Evolutionary conservation across 2,113 vertebrate genomes (phyloP).

Genomic region (Paramormyrops kingsleyae): DNA sequence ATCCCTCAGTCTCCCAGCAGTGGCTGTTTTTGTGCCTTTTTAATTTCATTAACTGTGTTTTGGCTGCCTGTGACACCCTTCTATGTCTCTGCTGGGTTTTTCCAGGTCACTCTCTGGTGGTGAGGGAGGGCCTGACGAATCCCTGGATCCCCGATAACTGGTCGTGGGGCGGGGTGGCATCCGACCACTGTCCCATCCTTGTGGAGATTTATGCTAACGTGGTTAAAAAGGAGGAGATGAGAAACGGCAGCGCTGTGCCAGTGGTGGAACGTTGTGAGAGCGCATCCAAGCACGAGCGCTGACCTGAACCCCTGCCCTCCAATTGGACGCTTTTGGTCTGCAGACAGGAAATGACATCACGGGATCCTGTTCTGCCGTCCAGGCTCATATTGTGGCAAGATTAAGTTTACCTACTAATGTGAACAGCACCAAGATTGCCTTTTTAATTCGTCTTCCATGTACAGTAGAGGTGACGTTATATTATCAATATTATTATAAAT

Average conservation of each 20-base stretch:
- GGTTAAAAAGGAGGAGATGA: constrained; percentile 61
- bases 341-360: not conserved
- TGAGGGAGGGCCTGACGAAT: constrained; percentile 87
- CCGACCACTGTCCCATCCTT: constrained; percentile 81
- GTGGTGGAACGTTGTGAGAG: constrained; percentile 65
- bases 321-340: not conserved
- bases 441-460: constrained; percentile 21
- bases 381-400: not conserved
- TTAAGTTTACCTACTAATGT: constrained; percentile 13
- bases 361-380: not conserved
- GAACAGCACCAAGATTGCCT: constrained; percentile 22
- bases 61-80: not conserved
- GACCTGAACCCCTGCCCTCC: constrained; percentile 41
- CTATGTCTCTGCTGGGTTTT: not conserved
- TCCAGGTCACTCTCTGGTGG: constrained; percentile 78
- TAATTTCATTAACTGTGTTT: not conserved
- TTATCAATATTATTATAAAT: constrained; percentile 8
- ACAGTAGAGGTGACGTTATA: not conserved
- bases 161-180: constrained; percentile 93
- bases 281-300: constrained; percentile 78
- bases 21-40: not conserved
- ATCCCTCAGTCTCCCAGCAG: not conserved
- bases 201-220: constrained; percentile 75
- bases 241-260: constrained; percentile 56
- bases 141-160: constrained; percentile 96